These are phyloP conservation scores for Umimayanthus chanpuru DNA, from an alignment of 92 coral and sea anemone species.

Conservation along the genomic window DNA sequence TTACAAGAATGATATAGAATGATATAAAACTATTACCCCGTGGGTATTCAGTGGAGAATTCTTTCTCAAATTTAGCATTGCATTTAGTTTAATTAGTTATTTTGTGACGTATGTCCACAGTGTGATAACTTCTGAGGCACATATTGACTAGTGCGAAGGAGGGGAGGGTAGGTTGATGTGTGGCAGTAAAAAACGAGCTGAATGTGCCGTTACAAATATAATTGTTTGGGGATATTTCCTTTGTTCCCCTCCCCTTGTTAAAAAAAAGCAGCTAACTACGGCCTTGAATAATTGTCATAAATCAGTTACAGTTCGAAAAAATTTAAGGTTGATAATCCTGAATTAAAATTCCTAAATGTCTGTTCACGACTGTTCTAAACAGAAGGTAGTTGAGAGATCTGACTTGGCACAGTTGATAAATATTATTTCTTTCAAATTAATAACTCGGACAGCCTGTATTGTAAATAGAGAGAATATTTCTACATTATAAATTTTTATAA, in stretches of 20 bases:
- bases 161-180: too few relatives aligned
- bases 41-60: conserved; percentile 33
- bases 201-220: not conserved
- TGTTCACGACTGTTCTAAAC: too few relatives aligned
- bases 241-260: too few relatives aligned
- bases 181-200: too few relatives aligned
- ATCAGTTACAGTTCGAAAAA: not conserved
- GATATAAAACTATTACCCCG: conserved; percentile 20
- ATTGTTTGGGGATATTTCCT: not conserved
- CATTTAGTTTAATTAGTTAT: not conserved
- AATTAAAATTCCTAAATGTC: too few relatives aligned
- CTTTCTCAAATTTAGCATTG: conserved; percentile 21
- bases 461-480: conserved; percentile 7
- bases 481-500: conserved; percentile 16
- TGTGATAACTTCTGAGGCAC: too few relatives aligned
- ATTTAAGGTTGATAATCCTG: not conserved
- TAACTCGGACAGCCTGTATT: not conserved
- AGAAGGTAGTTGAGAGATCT: not conserved
- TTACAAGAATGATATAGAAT: not conserved
- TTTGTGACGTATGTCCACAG: too few relatives aligned
- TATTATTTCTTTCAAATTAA: not conserved
- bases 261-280: too few relatives aligned
- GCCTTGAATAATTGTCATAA: too few relatives aligned
- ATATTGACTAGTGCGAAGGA: too few relatives aligned
- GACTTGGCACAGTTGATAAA: not conserved